Conservation (phyloP, 1,140 invertebrate genomes). For the Brachystomella parvula region DNA sequence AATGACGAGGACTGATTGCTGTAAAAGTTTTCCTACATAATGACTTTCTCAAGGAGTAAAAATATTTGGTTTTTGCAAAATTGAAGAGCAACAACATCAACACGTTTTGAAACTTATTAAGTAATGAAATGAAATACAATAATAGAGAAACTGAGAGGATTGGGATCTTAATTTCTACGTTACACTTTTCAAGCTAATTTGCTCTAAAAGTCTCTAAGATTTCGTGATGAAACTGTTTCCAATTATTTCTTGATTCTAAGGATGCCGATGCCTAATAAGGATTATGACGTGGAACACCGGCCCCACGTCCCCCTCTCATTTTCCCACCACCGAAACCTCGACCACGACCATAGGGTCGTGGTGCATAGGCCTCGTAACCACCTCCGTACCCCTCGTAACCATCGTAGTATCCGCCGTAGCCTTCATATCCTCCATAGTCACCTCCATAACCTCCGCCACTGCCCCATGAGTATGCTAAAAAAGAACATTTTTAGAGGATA, state of each 20-base stretch:
- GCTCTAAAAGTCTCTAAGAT: background rate
- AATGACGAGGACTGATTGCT: too few relatives aligned
- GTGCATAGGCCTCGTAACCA: background rate
- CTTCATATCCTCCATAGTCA: slow-evolving; percentile 7
- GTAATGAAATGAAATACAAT: background rate
- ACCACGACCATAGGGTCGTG: background rate
- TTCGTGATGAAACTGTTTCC: background rate
- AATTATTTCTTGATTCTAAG: background rate
- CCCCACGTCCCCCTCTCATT: background rate
- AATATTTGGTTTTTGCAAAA: too few relatives aligned
- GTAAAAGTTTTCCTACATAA: too few relatives aligned
- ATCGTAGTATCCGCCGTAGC: slow-evolving; percentile 8
- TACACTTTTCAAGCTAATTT: background rate
- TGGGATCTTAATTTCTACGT: background rate
- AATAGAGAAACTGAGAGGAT: background rate
- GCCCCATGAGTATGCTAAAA: slow-evolving; percentile 1
- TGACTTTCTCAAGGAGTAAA: too few relatives aligned
- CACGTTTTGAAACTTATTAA: background rate
- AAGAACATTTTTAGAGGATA: background rate
- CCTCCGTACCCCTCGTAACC: slow-evolving; percentile 11
- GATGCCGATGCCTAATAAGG: slow-evolving; percentile 2
- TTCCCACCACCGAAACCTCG: slow-evolving; percentile 8
- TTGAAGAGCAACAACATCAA: background rate
- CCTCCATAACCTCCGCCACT: background rate
- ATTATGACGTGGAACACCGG: background rate